Base-by-base conservation (phyloP, 2,797 vertebrate species). In the Neosilurus hyrtlii region DNA sequence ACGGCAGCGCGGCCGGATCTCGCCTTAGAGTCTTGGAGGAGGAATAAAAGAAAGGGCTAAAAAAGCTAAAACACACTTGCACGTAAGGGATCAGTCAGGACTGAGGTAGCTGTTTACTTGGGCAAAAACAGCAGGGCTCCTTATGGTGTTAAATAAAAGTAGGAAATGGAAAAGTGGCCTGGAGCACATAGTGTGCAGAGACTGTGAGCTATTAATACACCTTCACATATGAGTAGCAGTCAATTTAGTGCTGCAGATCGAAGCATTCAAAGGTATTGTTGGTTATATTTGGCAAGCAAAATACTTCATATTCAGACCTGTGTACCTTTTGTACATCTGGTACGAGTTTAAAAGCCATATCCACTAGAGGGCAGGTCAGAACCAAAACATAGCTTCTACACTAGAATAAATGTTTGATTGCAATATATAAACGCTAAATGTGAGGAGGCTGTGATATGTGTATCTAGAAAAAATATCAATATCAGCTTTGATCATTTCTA, bases 21-120 rank as follows among this genome's bases (percentile, higher is more conserved):
- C 56, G 78, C 80, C 76, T 75, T 56, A 37, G 82, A 80, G 82
- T 65, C 78, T 37, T 68, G 67, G 66, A 77, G 43, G 81, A 26
- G 79, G 79, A 61, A 68, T 73, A 77, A 59, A 66, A 54, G 59
- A 70, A 78, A 26, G 54, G 63, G 84, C 56, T 80, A 82, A 59
- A 70, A 62, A 70, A 65, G 59, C 62, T 83, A 81, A 79, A 57
- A 71, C 8, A 54, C 26, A 30, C 49, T 85, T 82, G 43, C 85
- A 83, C 63, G 86, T 85, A 76, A 67, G 61, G 65, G 78, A 86
- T 80, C 84, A 82, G 82, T 62, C 57, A 77, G 30, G 49, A 63
- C n/a, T 59, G 76, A 77, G 71, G 57, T 76, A 83, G 65, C 49
- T 84, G 84, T 84, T 86, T 87, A 62, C 70, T 70, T 57, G 66